Evolutionary conservation across 2,113 vertebrate species (phyloP).

Genomic region (Coturnix japonica): DNA sequence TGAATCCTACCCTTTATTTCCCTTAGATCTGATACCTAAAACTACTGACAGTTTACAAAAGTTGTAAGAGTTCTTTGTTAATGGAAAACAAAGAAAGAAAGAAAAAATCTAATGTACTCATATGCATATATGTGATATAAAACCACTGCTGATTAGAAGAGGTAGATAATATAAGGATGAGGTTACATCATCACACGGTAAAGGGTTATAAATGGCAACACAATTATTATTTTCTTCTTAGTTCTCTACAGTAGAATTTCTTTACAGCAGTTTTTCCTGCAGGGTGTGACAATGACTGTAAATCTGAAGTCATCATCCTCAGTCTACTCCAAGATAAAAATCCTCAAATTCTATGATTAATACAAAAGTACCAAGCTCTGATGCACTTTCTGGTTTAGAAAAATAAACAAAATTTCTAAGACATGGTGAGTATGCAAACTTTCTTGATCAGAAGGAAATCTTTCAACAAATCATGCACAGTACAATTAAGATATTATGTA

Average conservation of each 20-base stretch:
- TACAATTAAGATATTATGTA: neutral
- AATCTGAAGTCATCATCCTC: neutral
- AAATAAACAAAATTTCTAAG: neutral
- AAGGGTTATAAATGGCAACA: neutral
- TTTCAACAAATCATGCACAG: neutral
- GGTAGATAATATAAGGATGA: neutral
- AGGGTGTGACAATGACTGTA: neutral
- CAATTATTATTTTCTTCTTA: neutral
- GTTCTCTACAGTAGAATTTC: neutral
- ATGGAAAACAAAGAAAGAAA: neutral
- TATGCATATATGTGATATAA: no score
- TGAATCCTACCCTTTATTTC: neutral
- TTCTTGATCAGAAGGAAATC: neutral
- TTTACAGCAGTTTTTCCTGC: neutral
- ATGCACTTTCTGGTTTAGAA: neutral
- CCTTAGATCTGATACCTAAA: neutral
- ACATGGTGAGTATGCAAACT: neutral
- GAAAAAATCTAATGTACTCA: rapidly evolving
- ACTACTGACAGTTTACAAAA: neutral
- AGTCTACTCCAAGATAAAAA: neutral
- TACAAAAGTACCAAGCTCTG: neutral
- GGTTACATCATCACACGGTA: neutral
- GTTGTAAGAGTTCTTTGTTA: neutral
- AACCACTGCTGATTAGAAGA: neutral
- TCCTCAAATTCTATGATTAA: neutral